Evolutionary conservation across 2,888 invertebrate species (phyloP), one percentile per base, ranked within the genome.

Genomic region (Biston stratarius): DNA sequence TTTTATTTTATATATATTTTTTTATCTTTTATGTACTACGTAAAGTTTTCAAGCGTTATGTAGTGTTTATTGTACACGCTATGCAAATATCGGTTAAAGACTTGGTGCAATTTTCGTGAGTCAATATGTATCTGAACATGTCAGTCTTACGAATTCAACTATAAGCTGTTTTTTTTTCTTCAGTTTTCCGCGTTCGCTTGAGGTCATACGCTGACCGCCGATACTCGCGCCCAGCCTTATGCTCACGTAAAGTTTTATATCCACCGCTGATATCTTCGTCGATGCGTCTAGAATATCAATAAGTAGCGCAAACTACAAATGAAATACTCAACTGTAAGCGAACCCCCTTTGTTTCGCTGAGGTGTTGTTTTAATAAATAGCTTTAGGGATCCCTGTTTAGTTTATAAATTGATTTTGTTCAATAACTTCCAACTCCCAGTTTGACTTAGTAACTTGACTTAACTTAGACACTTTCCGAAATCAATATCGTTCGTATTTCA

Each of bases 271-370:
- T 88, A 88, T 84, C 85, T 85, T 77, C 74, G 74, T 71, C 79
- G 83, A 83, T 85, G 87, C 82, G 82, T 77, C 75, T 72, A 74
- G 89, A 90, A 90, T 90, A 89, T 84, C 87, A 90, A 90, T 89
- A 86, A 80, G 84, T 82, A 77, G 77, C 80, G 77, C 80, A 82
- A 86, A 85, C 84, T 83, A 84, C 81, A 86, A 85, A 86, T 85
- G 84, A 85, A 88, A 88, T 88, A 86, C 80, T 82, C 75, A 70
- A 75, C 73, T 78, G 75, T 79, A 82, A 77, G 80, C 78, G 82
- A 80, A 84, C 75, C 74, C 74, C 75, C 76, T 74, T 81, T 79
- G 81, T 83, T 85, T 75, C 77, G 77, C 75, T 71, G 76, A 77
- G 73, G 77, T 80, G 80, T 82, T 83, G 75, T 79, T 77, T 77